Base-by-base conservation (phyloP, 2,113 vertebrate genomes). In the Stigmatopora nigra region DNA sequence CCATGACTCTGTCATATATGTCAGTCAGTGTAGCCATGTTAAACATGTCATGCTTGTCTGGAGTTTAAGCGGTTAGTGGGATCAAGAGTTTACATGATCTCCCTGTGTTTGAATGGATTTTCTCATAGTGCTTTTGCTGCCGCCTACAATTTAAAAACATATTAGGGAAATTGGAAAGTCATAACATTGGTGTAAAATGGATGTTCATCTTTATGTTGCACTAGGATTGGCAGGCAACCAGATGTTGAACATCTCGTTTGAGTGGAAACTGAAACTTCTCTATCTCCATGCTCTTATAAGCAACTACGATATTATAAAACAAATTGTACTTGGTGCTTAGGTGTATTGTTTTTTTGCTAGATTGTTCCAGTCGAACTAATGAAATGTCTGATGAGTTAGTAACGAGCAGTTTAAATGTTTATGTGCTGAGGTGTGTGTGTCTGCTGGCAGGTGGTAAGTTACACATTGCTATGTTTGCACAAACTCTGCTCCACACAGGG, bases 401-500 rank as follows among this genome's bases (percentile, higher is more conserved):
- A 31, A 31, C 53, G 67, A 64, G 46, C 62, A 55, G 57, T 36
- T 8, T 49, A 51, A 20, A 56, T 70, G 56, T 75, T 59, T 63
- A 35, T 65, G 58, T 53, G 73, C 22, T 53, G 62, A 49, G 31
- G 7, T 69, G 71, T 74, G 65, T 67, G 65, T 67, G 46, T 31
- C 45, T 38, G 38, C 63, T 53, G 56, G 70, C 68, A 75, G 77
- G 75, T 71, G 73, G 68, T 63, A 48, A 64, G 47, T 45, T 69
- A 55, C 70, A 61, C 66, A 69, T 58, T 70, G 38, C 61, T 16
- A 49, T 6, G 52, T 47, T 55, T 48, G 36, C 12, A 63, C 45
- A 70, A 25, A 63, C 72, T n/a, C 25, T 51, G 57, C 64, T 19
- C 38, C 12, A 20, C 58, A 76, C 62, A 68, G 73, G 75, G 75